Conservation (phyloP, 1,140 invertebrate species). For the Drosophila takahashii region DNA sequence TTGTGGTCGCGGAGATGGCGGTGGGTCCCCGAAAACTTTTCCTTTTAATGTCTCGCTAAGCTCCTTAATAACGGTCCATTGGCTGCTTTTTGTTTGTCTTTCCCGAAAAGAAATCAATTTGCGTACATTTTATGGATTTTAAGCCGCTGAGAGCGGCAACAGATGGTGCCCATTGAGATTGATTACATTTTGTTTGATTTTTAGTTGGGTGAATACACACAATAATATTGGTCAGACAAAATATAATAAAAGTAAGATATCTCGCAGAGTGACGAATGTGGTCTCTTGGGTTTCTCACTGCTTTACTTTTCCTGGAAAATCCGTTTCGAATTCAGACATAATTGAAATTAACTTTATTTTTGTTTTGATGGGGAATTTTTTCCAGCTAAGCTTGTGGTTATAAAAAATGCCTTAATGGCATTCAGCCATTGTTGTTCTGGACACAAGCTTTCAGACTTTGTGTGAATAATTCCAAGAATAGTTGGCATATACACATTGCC, state of each 20-base stretch:
- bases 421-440: neutral
- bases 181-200: conserved; percentile 44
- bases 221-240: neutral
- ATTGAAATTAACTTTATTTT: neutral
- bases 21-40: conserved; percentile 35
- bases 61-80: conserved; percentile 30
- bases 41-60: conserved; percentile 27
- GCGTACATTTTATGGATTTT: conserved; percentile 15
- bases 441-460: conserved; percentile 1
- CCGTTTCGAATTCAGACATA: neutral
- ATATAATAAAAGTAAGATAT: neutral
- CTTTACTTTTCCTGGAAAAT: neutral
- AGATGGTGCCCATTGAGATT: conserved; percentile 33
- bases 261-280: neutral
- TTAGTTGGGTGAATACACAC: conserved; percentile 1
- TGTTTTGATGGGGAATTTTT: conserved; percentile 6
- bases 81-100: conserved; percentile 7
- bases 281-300: neutral
- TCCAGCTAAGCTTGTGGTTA: neutral
- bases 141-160: conserved; percentile 37
- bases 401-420: conserved; percentile 2
- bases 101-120: conserved; percentile 28
- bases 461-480: conserved; percentile 11
- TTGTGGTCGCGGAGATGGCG: conserved; percentile 16
- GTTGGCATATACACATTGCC: conserved; percentile 7